Conservation (phyloP, 1,140 invertebrate genomes). For the Popillia japonica region DNA sequence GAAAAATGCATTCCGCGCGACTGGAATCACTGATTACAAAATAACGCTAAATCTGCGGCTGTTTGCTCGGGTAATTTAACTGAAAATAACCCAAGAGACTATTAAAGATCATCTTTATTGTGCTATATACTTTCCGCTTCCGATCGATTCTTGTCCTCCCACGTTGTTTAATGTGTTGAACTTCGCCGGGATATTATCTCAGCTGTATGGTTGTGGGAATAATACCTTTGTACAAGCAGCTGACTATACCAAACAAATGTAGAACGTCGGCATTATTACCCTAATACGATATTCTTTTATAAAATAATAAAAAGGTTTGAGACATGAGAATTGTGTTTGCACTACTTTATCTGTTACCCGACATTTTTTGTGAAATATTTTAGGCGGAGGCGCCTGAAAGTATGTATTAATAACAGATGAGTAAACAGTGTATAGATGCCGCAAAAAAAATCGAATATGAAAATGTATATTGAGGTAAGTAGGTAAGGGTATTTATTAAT, state of each 20-base stretch:
- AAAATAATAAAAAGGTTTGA: not conserved
- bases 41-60: constrained; percentile 14
- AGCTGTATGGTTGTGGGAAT: not conserved
- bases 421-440: too few relatives aligned
- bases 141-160: not conserved
- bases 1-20: not conserved
- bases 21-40: constrained; percentile 17
- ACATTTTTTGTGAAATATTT: too few relatives aligned
- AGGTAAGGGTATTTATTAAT: too few relatives aligned
- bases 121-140: constrained; percentile 1
- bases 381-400: too few relatives aligned
- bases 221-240: not conserved
- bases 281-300: not conserved
- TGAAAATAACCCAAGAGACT: constrained; percentile 29
- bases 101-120: constrained; percentile 30
- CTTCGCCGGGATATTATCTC: not conserved
- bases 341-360: not conserved
- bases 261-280: not conserved
- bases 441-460: too few relatives aligned
- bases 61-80: constrained; percentile 33
- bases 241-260: not conserved
- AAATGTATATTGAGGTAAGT: too few relatives aligned
- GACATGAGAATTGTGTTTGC: not conserved
- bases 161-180: not conserved
- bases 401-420: too few relatives aligned